Evolutionary conservation across 2,797 vertebrate genomes (phyloP), one percentile per base, ranked within the genome.

Genomic region (Phrynocephalus guinanensis): DNA sequence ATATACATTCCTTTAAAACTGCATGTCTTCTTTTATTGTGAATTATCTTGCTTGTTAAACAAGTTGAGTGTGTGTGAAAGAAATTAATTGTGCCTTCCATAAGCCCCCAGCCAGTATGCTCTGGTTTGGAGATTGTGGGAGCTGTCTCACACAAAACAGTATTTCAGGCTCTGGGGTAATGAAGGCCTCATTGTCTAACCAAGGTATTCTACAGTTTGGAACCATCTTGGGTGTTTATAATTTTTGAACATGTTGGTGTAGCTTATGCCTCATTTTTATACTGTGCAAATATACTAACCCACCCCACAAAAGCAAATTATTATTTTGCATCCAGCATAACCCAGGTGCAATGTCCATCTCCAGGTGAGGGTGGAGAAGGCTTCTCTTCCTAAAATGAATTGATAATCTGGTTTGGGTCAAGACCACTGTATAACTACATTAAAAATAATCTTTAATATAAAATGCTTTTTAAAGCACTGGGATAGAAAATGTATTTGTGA

Each of bases 11-110:
- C 78, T 86, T 71, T 13, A 52, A 88, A 63, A 26, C 6, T 79
- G n/a, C 1, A 1, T 3, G 0, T 76, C 85, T 1, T 75, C 1
- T 30, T 0, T 26, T 68, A 0, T 22, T 3, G n/a, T 79, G 24
- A 75, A 1, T 11, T 1, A 15, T 67, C 38, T 50, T 5, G 8
- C 20, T 60, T 16, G 38, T 70, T 63, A 3, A 67, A 79, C 84
- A 86, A 87, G 10, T n/a, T 81, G 78, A 87, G 30, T 6, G 0
- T 7, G 3, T 0, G 77, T 30, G 13, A 2, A 1, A 56, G 82
- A n/a, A 24, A 56, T 1, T 73, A 15, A 63, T 6, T 63, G 18
- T 18, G 20, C 1, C 60, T 63, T 20, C 11, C 18, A 63, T 15
- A 63, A 63, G 18, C 60, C 18, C 33, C 26, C 16, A 13, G 10